A percentile compares a stretch with the other conserved stretches of the same genome.
Conservation (phyloP, 2,797 vertebrate species). For the Sebastes itinus region DNA sequence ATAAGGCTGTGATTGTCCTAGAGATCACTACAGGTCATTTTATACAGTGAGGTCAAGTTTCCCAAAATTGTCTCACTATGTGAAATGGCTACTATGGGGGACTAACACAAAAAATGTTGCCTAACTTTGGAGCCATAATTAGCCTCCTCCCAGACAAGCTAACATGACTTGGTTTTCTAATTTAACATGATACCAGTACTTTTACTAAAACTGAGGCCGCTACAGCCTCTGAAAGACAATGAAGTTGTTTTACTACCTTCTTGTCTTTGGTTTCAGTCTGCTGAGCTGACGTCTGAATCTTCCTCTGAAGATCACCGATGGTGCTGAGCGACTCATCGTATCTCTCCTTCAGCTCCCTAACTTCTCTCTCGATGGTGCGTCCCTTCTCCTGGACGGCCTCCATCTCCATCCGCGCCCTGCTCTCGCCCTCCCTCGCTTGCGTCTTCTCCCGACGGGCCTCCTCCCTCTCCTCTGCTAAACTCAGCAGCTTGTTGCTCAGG, state of each 20-base stretch:
- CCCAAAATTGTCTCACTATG: too few relatives aligned
- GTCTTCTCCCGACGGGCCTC: constrained; percentile 79
- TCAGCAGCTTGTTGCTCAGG: constrained; percentile 78
- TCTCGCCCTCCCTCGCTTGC: constrained; percentile 80
- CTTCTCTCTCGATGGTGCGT: constrained; percentile 88
- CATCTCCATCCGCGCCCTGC: constrained; percentile 80
- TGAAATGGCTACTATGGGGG: too few relatives aligned
- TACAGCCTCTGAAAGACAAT: too few relatives aligned
- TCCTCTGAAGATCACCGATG: constrained; percentile 90
- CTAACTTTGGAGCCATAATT: too few relatives aligned
- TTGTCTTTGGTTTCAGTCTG: constrained; percentile 96
- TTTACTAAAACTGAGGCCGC: too few relatives aligned
- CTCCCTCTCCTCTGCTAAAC: constrained; percentile 78
- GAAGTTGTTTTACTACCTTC: constrained; percentile 83
- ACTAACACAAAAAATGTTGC: too few relatives aligned
- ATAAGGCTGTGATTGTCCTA: too few relatives aligned
- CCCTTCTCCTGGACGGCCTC: constrained; percentile 84
- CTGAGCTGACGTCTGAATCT: constrained; percentile 91
- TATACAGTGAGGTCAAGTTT: too few relatives aligned
- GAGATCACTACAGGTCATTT: too few relatives aligned
- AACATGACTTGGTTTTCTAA: too few relatives aligned
- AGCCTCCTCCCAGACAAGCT: too few relatives aligned
- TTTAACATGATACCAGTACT: too few relatives aligned
- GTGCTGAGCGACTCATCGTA: constrained; percentile 90
- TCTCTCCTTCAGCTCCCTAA: constrained; percentile 89